These are phyloP conservation scores for Clamator glandarius DNA, from an alignment of 2,797 vertebrate genomes.

Conservation along the genomic window DNA sequence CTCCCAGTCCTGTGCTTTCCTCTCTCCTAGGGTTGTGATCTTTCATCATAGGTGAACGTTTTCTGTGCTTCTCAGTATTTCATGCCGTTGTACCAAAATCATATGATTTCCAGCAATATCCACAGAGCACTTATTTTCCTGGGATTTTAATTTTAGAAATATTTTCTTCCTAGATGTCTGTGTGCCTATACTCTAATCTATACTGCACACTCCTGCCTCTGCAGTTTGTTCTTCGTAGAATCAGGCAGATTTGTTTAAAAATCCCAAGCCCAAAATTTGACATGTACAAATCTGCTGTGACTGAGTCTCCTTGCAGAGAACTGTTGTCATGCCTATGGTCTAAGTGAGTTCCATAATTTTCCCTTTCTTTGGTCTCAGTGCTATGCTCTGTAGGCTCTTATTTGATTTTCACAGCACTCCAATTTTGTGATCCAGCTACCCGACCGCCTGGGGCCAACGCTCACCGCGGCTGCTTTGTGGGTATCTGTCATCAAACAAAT, in stretches of 20 bases:
- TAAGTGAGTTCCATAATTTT: background rate
- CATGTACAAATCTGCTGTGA: background rate
- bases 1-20: background rate
- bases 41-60: background rate
- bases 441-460: background rate
- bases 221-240: background rate
- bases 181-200: background rate
- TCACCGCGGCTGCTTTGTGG: background rate
- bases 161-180: background rate
- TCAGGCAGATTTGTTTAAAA: background rate
- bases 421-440: background rate
- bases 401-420: background rate
- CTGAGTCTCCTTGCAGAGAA: background rate
- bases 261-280: background rate
- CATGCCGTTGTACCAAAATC: background rate
- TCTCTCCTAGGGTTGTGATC: background rate
- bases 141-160: background rate
- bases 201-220: background rate
- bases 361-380: background rate
- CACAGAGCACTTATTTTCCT: background rate
- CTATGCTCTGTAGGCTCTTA: background rate
- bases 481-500: background rate
- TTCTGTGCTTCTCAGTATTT: background rate
- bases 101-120: background rate
- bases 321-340: background rate